Evolutionary conservation across 2,888 invertebrate species (phyloP), one percentile per base, ranked within the genome.

Genomic region (Geophilus truncorum): DNA sequence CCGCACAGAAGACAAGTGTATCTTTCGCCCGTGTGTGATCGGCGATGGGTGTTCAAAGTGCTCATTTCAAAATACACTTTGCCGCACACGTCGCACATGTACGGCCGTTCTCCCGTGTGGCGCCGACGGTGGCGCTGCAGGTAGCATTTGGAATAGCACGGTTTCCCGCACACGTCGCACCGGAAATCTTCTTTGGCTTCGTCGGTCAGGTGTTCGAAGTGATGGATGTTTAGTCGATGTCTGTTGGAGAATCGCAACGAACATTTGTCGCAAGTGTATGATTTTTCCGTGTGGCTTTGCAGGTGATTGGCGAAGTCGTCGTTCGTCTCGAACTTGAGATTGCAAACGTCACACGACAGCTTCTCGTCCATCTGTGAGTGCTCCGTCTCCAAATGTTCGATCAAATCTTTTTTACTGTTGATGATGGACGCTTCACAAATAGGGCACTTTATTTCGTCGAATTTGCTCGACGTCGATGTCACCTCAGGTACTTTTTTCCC

Each of bases 71-170:
- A 80, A 25, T 80, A 80, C 25, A 80, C 80, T 70, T 80, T 80
- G 62, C 80, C 80, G 21, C 80, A 80, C 7, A 80, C 80, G 36
- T 80, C 80, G 34, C 80, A 80, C 80, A 80, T 80, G 80, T 80
- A 80, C 9, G 80, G 80, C 34, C 45, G 6, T 80, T 80, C 80
- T 1, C 80, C 80, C 1, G 80, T 80, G 70, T 80, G 80, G 10
- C 80, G 62, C 12, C 80, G 12, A 9, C 80, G 62, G 21, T 80
- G 80, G 10, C 80, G 62, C 34, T 80, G 80, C 80, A 80, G 32
- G 25, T 80, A 80, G 80, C 80, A 80, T 23, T 70, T 62, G 25
- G 62, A 62, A 32, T 80, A 80, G 32, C 80, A 80, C 6, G 80
- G 80, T 23, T 80, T 80, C 15, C 70, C 80, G 36, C 80, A 80